A percentile compares a stretch with the other conserved stretches of the same genome.
phyloP scores from a whole-genome alignment of 2,113 vertebrate species.

The Macrotis lagotis region DNA sequence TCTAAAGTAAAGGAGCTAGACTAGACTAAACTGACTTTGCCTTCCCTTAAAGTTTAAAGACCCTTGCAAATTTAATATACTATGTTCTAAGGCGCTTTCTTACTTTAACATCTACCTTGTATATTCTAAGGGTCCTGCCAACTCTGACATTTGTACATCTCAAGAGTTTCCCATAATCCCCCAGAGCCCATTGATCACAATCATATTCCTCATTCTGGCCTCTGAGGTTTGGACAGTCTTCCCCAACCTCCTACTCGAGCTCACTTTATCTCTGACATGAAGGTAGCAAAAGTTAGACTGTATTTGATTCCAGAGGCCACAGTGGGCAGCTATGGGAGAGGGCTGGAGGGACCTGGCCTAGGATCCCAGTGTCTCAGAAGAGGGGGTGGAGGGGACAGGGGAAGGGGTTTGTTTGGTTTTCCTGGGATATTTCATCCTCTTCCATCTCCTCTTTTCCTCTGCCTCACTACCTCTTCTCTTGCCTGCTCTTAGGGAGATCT shows the following conservation, averaged over 20 bases:
- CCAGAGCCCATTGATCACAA: too few relatives aligned
- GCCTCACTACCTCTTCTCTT: not conserved
- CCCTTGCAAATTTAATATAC: not conserved
- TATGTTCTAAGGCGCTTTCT: not conserved
- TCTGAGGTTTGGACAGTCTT: too few relatives aligned
- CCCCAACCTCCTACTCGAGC: not conserved
- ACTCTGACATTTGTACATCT: too few relatives aligned
- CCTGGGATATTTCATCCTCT: not conserved
- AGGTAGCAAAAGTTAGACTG: not conserved
- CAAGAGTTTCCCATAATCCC: too few relatives aligned
- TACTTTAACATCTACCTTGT: not conserved
- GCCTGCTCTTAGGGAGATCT: slow-evolving; percentile 76
- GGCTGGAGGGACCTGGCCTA: not conserved
- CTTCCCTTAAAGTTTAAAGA: not conserved
- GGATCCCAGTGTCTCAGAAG: not conserved
- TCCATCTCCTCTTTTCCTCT: not conserved
- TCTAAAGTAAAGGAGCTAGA: not conserved
- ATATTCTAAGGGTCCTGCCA: too few relatives aligned
- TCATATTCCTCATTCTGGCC: too few relatives aligned
- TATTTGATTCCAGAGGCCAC: slow-evolving; percentile 46
- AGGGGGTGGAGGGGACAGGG: slow-evolving; percentile 37
- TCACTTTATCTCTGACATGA: not conserved
- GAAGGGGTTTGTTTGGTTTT: fast-evolving
- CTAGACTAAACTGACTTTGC: not conserved
- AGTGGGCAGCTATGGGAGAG: slow-evolving; percentile 36